Percentiles rank a stretch among this genome's conserved stretches.
These are phyloP conservation scores for Protosalanx chinensis DNA, from an alignment of 2,797 vertebrate genomes.

Conservation along the genomic window DNA sequence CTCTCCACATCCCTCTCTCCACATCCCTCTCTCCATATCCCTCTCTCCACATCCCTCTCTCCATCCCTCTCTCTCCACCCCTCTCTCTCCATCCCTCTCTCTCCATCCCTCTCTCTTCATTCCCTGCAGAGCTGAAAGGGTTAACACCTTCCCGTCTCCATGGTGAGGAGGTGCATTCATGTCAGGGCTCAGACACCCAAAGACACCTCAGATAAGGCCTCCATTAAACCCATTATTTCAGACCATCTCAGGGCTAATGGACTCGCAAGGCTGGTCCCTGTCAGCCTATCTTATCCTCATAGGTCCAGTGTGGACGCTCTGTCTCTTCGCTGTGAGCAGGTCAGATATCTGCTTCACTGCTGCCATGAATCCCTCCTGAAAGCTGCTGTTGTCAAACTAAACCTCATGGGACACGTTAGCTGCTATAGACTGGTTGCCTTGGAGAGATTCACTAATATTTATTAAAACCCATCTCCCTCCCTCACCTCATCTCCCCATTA, in stretches of 20 bases:
- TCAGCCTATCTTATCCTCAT: slow-evolving; percentile 70
- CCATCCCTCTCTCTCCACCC: no score
- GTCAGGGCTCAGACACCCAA: slow-evolving; percentile 39
- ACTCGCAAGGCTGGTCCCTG: slow-evolving; percentile 46
- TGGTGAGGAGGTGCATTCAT: slow-evolving; percentile 34
- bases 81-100: no score
- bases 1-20: no score
- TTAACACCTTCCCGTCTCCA: slow-evolving; percentile 36
- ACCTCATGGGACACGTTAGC: slow-evolving; percentile 53
- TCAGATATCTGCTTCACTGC: slow-evolving; percentile 50
- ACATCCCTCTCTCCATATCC: no score
- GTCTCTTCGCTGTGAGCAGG: slow-evolving; percentile 59
- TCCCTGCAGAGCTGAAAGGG: slow-evolving; percentile 16
- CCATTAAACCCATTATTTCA: slow-evolving; percentile 72
- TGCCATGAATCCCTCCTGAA: slow-evolving; percentile 46
- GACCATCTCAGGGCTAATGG: slow-evolving; percentile 69
- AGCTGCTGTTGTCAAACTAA: slow-evolving; percentile 42
- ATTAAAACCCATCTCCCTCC: background rate
- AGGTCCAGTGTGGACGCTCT: slow-evolving; percentile 51
- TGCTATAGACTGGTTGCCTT: slow-evolving; percentile 37
- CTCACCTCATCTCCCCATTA: background rate
- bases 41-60: no score
- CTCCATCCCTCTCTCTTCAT: no score
- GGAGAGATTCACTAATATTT: slow-evolving; percentile 36
- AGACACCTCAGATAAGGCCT: slow-evolving; percentile 63